Conservation (phyloP, 2,888 invertebrate genomes). For the Amphimallon solstitiale region DNA sequence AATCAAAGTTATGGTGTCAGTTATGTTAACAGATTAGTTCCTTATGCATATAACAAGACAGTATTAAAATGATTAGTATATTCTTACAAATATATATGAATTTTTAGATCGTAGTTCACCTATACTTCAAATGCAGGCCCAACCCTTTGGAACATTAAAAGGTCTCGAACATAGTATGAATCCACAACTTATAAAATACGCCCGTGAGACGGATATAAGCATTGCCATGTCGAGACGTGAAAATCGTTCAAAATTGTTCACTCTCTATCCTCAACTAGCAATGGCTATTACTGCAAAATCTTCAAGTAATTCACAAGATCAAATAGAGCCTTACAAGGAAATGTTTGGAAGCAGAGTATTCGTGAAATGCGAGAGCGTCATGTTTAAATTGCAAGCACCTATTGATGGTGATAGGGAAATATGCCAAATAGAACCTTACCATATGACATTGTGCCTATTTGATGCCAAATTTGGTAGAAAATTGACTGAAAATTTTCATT, state of each 20-base stretch:
- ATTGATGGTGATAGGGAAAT: constrained; percentile 75
- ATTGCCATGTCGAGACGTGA: constrained; percentile 85
- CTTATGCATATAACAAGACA: neutral
- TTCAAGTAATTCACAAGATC: constrained; percentile 53
- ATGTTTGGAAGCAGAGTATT: constrained; percentile 88
- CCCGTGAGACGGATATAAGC: constrained; percentile 88
- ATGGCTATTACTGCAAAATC: constrained; percentile 60
- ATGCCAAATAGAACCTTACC: constrained; percentile 93
- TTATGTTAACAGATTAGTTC: neutral
- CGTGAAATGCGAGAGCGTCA: constrained; percentile 83
- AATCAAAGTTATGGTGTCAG: neutral
- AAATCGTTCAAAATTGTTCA: constrained; percentile 81
- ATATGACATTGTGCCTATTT: constrained; percentile 87
- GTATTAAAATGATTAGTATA: neutral
- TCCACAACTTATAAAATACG: constrained; percentile 89
- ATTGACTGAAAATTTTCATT: constrained; percentile 93
- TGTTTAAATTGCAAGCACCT: constrained; percentile 85
- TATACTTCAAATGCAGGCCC: constrained; percentile 70
- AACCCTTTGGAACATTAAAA: constrained; percentile 83
- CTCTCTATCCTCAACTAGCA: constrained; percentile 72
- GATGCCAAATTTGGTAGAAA: constrained; percentile 89
- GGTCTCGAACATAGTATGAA: constrained; percentile 93
- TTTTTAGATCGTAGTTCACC: constrained; percentile 65
- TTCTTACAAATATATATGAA: neutral
- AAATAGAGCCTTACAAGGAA: constrained; percentile 82